These are phyloP conservation scores for Eupeodes latifasciatus DNA, from an alignment of 2,888 invertebrate species.

Conservation along the genomic window DNA sequence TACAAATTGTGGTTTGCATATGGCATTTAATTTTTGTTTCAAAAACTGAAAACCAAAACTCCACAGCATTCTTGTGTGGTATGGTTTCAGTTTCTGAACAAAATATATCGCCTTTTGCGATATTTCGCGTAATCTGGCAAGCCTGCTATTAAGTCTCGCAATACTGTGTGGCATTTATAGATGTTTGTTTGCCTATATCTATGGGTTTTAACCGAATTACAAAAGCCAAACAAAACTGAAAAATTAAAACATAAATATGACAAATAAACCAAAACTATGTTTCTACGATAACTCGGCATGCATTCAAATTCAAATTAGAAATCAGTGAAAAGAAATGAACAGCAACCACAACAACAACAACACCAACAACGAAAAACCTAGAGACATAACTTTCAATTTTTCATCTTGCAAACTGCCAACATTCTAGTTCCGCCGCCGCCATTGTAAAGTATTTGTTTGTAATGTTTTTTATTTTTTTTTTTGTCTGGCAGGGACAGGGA, in stretches of 20 bases:
- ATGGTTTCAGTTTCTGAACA: too few species aligned
- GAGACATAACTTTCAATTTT: slow-evolving; percentile 75
- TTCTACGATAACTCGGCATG: slow-evolving; percentile 14
- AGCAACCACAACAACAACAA: background rate
- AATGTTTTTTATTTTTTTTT: slow-evolving; percentile 42
- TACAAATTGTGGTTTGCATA: too few species aligned
- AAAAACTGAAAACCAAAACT: too few species aligned
- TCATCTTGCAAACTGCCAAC: slow-evolving; percentile 71
- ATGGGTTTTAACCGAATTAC: slow-evolving; percentile 30
- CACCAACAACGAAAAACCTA: slow-evolving; percentile 8
- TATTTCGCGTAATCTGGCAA: too few species aligned
- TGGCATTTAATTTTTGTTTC: too few species aligned
- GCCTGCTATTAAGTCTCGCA: background rate
- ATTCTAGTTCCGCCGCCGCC: slow-evolving; percentile 71
- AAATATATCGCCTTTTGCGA: too few species aligned
- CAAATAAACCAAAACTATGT: slow-evolving; percentile 44
- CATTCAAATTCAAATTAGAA: slow-evolving; percentile 57
- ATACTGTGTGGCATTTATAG: background rate
- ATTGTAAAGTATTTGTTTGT: slow-evolving; percentile 48
- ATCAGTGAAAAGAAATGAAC: slow-evolving; percentile 58
- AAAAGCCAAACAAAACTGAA: slow-evolving; percentile 44
- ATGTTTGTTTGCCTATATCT: background rate
- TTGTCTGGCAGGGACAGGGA: slow-evolving; percentile 70
- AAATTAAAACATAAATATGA: slow-evolving; percentile 18
- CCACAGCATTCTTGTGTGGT: too few species aligned